These are phyloP conservation scores for Arion vulgaris DNA, from an alignment of 1,140 invertebrate genomes.

Conservation along the genomic window DNA sequence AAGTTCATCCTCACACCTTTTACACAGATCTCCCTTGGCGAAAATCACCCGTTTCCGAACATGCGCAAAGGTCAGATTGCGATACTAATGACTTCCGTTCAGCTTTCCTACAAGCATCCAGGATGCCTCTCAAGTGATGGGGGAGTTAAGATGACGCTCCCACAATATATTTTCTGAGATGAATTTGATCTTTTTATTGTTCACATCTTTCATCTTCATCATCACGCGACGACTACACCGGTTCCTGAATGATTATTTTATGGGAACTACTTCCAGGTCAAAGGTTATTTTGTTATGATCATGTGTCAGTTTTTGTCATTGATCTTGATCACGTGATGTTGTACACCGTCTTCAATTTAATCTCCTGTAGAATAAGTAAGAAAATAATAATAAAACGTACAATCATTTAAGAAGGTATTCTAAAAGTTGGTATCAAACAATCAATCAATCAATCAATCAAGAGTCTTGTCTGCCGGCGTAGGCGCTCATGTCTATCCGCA, in stretches of 20 bases:
- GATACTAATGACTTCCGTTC: constrained; percentile 36
- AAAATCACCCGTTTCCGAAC: constrained; percentile 13
- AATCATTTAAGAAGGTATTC: too few relatives aligned
- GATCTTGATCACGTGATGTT: too few relatives aligned
- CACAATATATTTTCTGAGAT: neutral
- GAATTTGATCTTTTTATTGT: neutral
- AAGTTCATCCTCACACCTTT: constrained; percentile 19
- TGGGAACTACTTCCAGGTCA: neutral
- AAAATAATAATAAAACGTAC: too few relatives aligned
- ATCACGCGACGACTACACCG: neutral
- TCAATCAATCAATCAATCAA: too few relatives aligned
- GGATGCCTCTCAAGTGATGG: neutral
- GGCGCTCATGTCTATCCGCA: too few relatives aligned
- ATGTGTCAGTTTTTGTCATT: too few relatives aligned
- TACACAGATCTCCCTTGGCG: constrained; percentile 6
- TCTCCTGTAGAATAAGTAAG: too few relatives aligned
- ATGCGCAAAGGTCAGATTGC: constrained; percentile 37
- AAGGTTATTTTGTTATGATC: neutral
- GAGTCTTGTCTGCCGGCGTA: too few relatives aligned
- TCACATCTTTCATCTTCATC: neutral
- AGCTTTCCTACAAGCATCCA: neutral
- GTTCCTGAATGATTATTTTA: neutral
- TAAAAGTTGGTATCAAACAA: too few relatives aligned
- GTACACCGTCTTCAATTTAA: too few relatives aligned
- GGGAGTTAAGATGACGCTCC: neutral